phyloP scores from a whole-genome alignment of 2,888 invertebrate genomes.

The Sisyra nigra region DNA sequence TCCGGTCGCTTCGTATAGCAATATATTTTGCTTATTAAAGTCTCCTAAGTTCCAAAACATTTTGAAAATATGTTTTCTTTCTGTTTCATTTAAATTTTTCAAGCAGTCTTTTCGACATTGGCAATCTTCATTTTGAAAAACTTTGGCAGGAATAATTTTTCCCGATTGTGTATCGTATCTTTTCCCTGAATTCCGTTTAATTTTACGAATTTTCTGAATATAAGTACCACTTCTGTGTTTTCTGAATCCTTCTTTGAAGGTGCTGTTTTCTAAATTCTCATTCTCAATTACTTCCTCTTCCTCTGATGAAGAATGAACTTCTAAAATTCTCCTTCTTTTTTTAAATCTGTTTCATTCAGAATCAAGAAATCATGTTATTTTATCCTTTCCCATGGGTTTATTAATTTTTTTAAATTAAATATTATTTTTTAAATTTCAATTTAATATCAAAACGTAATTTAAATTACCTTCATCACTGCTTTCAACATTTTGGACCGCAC shows the following conservation, averaged over 20 bases:
- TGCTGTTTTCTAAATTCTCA: not conserved
- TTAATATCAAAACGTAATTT: too few species aligned
- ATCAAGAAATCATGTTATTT: not conserved
- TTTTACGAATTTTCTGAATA: too few species aligned
- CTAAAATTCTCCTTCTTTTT: not conserved
- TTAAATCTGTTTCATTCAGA: not conserved
- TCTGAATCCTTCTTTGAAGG: not conserved
- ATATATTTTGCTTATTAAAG: slow-evolving; percentile 15
- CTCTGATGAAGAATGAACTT: not conserved
- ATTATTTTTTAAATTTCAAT: too few species aligned
- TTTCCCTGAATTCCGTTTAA: too few species aligned
- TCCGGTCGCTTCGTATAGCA: slow-evolving; percentile 11
- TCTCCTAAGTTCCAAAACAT: slow-evolving; percentile 13
- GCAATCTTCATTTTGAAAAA: not conserved
- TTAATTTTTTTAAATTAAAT: too few species aligned
- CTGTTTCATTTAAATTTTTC: not conserved
- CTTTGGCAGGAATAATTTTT: not conserved
- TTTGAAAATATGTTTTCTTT: not conserved
- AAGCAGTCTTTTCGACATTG: not conserved
- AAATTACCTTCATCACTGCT: too few species aligned
- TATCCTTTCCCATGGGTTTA: not conserved
- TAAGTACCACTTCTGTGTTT: not conserved
- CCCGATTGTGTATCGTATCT: not conserved
- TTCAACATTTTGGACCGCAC: too few species aligned
- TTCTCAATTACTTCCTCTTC: not conserved